Conservation (phyloP, 2,113 vertebrate species). For the Caracal caracal region DNA sequence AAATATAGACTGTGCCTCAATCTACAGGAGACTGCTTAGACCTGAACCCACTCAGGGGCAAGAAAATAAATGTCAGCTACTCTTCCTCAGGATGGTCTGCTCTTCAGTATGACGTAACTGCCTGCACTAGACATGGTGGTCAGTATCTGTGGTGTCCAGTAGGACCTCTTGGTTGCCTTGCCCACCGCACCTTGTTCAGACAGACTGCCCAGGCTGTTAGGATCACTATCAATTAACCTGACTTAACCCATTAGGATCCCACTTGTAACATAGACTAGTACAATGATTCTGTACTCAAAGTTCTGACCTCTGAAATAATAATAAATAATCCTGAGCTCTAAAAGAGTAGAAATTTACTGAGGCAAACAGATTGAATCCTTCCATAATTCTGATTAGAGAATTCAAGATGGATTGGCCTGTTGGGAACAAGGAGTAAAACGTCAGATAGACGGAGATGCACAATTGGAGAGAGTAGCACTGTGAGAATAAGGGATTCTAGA, state of each 20-base stretch:
- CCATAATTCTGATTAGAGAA: neutral
- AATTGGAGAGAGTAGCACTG: neutral
- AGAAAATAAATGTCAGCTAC: neutral
- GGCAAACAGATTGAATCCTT: neutral
- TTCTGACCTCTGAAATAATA: neutral
- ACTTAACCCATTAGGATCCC: neutral
- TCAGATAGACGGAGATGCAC: neutral
- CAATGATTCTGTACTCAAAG: neutral
- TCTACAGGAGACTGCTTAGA: neutral
- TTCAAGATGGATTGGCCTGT: neutral
- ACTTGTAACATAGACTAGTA: neutral
- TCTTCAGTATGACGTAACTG: neutral
- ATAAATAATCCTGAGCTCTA: neutral
- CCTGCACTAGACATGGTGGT: neutral
- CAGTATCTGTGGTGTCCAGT: neutral
- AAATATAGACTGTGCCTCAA: neutral
- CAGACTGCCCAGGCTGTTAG: neutral
- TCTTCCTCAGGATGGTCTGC: neutral
- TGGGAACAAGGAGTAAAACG: neutral
- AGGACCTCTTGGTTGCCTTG: neutral
- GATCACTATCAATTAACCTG: neutral
- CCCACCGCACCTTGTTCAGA: rapidly evolving
- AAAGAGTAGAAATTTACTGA: neutral
- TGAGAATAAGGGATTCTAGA: neutral
- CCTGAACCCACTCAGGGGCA: neutral